Evolutionary conservation across 2,797 vertebrate species (phyloP), one percentile per base, ranked within the genome.

Genomic region (Ptychadena robeensis): DNA sequence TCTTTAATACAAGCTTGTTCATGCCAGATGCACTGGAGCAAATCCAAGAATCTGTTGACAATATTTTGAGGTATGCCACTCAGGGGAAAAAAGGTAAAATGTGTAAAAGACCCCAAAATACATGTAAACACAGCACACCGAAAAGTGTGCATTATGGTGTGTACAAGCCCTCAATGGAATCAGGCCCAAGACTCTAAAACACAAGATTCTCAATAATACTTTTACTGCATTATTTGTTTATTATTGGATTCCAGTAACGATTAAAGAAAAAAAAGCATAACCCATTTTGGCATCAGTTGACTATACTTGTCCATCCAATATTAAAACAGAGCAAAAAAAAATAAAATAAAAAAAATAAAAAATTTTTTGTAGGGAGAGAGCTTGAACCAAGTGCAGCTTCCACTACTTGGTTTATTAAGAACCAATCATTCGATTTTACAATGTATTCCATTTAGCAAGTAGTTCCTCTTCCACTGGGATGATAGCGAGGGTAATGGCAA

Each of bases 181-280:
- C 8, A 28, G 27, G 9, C n/a, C 27, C 9, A 28, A 61, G 2
- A 61, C 59, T 27, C n/a, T 27, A 28, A 44, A 64, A 12, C 38
- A 73, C 44, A 74, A 27, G 6, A 28, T 11, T 53, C 66, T 31
- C 34, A 31, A 78, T n/a, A 61, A 69, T 34, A 69, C n/a, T 76
- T 82, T 75, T 40, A 72, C 72, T 75, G 77, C 78, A 80, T 48
- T 73, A 66, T 67, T 71, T 32, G 38, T 61, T 83, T 84, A 80
- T 84, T 84, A 84, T 69, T 75, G n/a, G 71, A 40, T 84, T 84
- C 77, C 77, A 70, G 77, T 77, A 84, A 84, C 69, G 61, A 73
- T 73, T 66, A 76, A 79, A 27, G 53, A 80, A 84, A 80, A 84
- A 80, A 83, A 84, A 80, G 32, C 44, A 76, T 34, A 74, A 59